phyloP scores from a whole-genome alignment of 2,797 vertebrate genomes.

The Hybognathus amarus region DNA sequence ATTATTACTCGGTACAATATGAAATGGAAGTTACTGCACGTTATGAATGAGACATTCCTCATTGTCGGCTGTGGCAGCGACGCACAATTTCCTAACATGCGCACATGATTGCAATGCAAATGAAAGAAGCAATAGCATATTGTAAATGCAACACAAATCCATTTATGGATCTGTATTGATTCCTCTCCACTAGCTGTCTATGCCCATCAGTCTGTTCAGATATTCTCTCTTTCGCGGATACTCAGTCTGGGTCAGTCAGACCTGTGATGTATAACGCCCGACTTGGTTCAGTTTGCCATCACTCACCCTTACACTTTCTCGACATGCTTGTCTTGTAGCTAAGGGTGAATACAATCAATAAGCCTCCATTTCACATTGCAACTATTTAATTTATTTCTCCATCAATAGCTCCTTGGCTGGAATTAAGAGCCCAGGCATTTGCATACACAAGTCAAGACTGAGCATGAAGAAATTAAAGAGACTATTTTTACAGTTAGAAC shows the following conservation, averaged over 20 bases:
- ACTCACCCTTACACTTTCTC: slow-evolving; percentile 63
- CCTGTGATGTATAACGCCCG: slow-evolving; percentile 44
- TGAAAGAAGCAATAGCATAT: background rate
- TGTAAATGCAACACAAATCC: slow-evolving; percentile 5
- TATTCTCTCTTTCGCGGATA: slow-evolving; percentile 16
- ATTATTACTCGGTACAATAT: slow-evolving; percentile 35
- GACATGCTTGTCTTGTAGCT: slow-evolving; percentile 48
- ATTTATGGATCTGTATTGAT: slow-evolving; percentile 6
- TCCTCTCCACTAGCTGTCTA: background rate
- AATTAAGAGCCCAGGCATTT: slow-evolving; percentile 54
- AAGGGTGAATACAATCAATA: slow-evolving; percentile 65
- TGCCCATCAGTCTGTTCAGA: background rate
- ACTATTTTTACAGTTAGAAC: background rate
- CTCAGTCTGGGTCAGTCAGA: slow-evolving; percentile 34
- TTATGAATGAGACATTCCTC: slow-evolving; percentile 37
- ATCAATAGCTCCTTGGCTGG: slow-evolving; percentile 60
- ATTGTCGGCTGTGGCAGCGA: background rate
- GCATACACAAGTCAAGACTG: slow-evolving; percentile 50
- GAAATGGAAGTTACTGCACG: slow-evolving; percentile 29
- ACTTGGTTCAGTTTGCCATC: slow-evolving; percentile 61
- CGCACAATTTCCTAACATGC: background rate
- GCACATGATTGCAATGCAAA: slow-evolving; percentile 13
- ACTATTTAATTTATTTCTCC: slow-evolving; percentile 64
- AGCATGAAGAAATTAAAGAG: background rate
- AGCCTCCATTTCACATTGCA: slow-evolving; percentile 54